These are phyloP conservation scores for Limnephilus marmoratus DNA, from an alignment of 2,888 invertebrate genomes.

Conservation along the genomic window DNA sequence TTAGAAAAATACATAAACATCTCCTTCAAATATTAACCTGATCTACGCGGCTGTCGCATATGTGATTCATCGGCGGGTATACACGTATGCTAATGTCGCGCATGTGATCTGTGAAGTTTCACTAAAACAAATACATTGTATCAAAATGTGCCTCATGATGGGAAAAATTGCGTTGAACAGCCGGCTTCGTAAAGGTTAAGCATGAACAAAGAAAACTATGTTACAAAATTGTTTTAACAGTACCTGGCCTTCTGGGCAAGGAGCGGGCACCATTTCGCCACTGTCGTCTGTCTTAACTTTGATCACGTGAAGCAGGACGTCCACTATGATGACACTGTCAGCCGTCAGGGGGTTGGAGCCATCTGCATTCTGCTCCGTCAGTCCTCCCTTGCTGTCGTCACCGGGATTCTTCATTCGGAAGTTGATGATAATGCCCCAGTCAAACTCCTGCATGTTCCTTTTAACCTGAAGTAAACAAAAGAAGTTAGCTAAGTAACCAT, in stretches of 20 bases:
- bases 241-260: conserved; percentile 83
- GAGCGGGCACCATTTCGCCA: conserved; percentile 80
- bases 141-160: too few relatives aligned
- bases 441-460: conserved; percentile 90
- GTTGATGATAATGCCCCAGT: conserved; percentile 98
- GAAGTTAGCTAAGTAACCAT: too few relatives aligned
- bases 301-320: conserved; percentile 89
- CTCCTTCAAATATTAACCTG: too few relatives aligned
- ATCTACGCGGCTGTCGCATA: too few relatives aligned
- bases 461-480: conserved; percentile 79
- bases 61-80: too few relatives aligned
- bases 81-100: too few relatives aligned
- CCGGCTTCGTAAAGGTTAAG: background rate
- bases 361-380: conserved; percentile 72
- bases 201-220: background rate
- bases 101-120: too few relatives aligned
- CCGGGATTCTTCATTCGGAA: conserved; percentile 84
- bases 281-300: conserved; percentile 78
- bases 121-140: too few relatives aligned
- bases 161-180: too few relatives aligned
- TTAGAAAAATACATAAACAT: too few relatives aligned
- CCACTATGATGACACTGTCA: conserved; percentile 84
- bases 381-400: conserved; percentile 70
- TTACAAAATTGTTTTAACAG: conserved; percentile 4
- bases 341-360: conserved; percentile 77